These are phyloP conservation scores for Ennomos fuscantarius DNA, from an alignment of 2,888 invertebrate species.

Conservation along the genomic window DNA sequence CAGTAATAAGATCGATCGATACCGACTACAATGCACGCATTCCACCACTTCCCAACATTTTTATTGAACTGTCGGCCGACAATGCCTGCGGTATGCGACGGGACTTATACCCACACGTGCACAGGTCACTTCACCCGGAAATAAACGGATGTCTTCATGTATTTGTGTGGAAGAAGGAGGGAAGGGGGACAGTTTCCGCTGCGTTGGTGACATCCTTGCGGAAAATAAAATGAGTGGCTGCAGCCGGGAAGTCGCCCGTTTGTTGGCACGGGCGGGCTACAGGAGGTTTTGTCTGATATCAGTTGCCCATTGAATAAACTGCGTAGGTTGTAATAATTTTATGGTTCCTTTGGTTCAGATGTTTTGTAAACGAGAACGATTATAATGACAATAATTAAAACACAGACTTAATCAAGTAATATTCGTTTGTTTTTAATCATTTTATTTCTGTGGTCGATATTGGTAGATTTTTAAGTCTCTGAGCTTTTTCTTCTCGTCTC, in stretches of 20 bases:
- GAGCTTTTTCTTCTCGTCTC: no score
- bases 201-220: constrained; percentile 28
- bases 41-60: no score
- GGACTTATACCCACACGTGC: constrained; percentile 1
- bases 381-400: no score
- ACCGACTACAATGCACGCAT: no score
- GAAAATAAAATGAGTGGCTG: constrained; percentile 32
- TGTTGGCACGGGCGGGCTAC: background rate
- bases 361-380: no score
- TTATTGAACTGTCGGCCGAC: background rate
- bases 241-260: constrained; percentile 32
- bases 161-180: background rate
- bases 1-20: no score
- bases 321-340: no score
- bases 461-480: no score
- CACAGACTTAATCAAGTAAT: no score
- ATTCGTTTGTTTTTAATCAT: no score
- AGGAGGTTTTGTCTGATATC: constrained; percentile 10
- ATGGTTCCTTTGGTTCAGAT: no score
- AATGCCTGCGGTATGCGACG: background rate
- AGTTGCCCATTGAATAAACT: background rate
- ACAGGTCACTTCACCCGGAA: constrained; percentile 36
- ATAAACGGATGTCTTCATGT: constrained; percentile 31
- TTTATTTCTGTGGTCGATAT: no score
- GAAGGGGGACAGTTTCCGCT: constrained; percentile 37